Evolutionary conservation across 92 coral and sea anemone genomes (phyloP), one percentile per base, ranked within the genome.

Genomic region (Pocillopora grandis): DNA sequence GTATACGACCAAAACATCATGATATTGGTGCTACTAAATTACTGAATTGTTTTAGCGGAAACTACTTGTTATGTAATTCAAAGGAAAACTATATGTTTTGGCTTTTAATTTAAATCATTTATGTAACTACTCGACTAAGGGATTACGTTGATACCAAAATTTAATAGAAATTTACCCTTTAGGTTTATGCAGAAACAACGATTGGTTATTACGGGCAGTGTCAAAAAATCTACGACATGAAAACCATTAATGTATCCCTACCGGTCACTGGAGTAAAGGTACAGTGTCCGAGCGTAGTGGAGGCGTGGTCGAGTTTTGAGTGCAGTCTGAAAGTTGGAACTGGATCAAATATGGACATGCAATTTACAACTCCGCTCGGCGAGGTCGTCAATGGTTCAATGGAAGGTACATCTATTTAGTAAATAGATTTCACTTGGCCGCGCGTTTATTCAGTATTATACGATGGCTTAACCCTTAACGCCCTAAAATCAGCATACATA

Each of bases 161-260:
- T 0, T 52, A 17, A 19, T 3, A 49, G 48, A 5, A 20, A 12
- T 12, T 58, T 52, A 2, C 48, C 14, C 2, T 79, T 1, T 84
- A 92, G 95, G 93, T 87, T 55, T 56, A 80, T 16, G 82, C 86
- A 19, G 71, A 59, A 58, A 79, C 93, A 56, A 79, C 76, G 67
- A 62, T 88, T 20, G 92, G 95, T 59, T 79, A 84, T 65, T 92
- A 88, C 76, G 92, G 93, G 14, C 71, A 67, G 27, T 88, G 89
- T 21, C 87, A 87, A 66, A 67, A 79, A 35, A 65, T 80, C 19
- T 13, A 60, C 71, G 77, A 69, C 33, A 21, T 62, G 64, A 85
- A 75, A 27, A 21, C 37, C 31, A 20, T 86, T 20, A 67, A 72
- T 37, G 82, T 88, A 19, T 35, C 23, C 15, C 58, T 86, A 23